phyloP scores from a whole-genome alignment of 2,113 vertebrate species.

The Nesoenas mayeri region DNA sequence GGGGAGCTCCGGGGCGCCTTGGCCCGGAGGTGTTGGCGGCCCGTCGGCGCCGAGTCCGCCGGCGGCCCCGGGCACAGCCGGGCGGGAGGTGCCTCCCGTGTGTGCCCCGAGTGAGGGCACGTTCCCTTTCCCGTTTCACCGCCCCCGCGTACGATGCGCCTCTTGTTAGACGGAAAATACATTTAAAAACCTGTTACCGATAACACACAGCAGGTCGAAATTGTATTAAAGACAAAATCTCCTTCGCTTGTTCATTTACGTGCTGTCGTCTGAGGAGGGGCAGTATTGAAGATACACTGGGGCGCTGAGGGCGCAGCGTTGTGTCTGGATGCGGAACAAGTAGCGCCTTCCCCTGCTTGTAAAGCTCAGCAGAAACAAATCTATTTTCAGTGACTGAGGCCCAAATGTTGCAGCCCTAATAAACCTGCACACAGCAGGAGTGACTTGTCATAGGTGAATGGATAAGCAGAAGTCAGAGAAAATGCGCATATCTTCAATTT shows the following conservation, averaged over 20 bases:
- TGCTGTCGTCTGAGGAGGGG: neutral
- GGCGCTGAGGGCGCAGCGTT: neutral
- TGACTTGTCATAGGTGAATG: neutral
- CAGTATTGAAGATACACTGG: rapidly evolving
- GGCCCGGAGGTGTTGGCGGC: neutral
- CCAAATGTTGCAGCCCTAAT: neutral
- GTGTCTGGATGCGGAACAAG: rapidly evolving
- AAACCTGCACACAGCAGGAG: neutral
- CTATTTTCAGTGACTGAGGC: too few species aligned
- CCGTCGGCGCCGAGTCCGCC: too few species aligned
- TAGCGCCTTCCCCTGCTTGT: neutral
- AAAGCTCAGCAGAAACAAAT: neutral
- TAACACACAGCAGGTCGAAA: too few species aligned
- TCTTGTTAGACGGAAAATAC: rapidly evolving
- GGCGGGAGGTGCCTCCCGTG: too few species aligned
- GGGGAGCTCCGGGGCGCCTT: neutral
- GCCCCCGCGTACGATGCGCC: rapidly evolving
- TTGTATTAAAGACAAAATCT: neutral
- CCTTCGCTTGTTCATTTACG: too few species aligned
- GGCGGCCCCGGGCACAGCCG: too few species aligned
- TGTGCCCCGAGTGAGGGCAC: rapidly evolving
- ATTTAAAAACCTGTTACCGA: rapidly evolving
- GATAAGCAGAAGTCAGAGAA: neutral
- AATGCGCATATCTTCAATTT: neutral
- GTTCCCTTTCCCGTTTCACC: neutral